These are phyloP conservation scores for Pyrocephalus nanus DNA, from an alignment of 2,797 vertebrate genomes.

Conservation along the genomic window DNA sequence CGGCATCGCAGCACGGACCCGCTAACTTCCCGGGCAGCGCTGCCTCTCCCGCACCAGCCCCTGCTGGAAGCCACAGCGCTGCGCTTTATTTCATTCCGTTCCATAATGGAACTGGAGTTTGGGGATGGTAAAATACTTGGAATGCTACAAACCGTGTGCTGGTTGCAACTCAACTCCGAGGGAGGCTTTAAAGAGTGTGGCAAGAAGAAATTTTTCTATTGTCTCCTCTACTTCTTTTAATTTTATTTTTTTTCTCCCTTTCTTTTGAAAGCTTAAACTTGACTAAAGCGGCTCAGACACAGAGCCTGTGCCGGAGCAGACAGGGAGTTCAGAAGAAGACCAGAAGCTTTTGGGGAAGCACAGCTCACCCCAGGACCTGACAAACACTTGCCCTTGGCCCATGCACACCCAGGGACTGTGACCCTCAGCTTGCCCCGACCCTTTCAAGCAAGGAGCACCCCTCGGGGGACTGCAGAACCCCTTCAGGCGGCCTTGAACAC, in stretches of 20 bases:
- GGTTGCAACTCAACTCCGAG: neutral
- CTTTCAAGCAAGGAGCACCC: neutral
- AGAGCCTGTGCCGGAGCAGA: neutral
- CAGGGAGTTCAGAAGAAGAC: neutral
- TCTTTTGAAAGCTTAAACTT: constrained; percentile 36
- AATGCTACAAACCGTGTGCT: neutral
- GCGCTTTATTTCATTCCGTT: neutral
- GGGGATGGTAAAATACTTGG: neutral
- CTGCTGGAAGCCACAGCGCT: neutral
- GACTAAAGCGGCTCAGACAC: neutral
- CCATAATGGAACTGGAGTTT: neutral
- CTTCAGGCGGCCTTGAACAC: fast-evolving
- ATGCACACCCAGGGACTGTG: fast-evolving
- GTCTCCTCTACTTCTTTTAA: neutral
- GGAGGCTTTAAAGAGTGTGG: neutral
- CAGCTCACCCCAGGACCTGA: neutral
- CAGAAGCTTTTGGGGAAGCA: neutral
- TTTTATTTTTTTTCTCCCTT: fast-evolving
- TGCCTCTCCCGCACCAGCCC: neutral
- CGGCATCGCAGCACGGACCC: neutral
- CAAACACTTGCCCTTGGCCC: neutral
- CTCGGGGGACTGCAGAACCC: neutral
- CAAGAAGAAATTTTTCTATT: constrained; percentile 18
- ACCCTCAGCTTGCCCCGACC: neutral
- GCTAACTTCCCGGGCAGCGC: neutral